phyloP scores from a whole-genome alignment of 2,888 invertebrate species.

The Apocheima hispidaria region DNA sequence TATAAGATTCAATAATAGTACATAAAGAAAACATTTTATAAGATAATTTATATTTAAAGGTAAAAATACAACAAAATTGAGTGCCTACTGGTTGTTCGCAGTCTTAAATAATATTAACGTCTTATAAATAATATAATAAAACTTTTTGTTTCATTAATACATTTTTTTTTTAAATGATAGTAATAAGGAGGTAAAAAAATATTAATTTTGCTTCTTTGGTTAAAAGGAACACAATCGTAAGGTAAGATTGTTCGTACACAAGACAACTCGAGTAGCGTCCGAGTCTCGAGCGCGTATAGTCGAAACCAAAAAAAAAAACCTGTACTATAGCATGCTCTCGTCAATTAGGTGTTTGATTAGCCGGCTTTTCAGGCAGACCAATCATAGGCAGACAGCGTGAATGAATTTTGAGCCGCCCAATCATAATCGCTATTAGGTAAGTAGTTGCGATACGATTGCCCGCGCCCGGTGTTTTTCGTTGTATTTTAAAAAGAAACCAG shows the following conservation, averaged over 20 bases:
- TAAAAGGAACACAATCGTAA: not conserved
- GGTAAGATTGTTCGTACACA: not conserved
- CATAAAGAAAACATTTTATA: not conserved
- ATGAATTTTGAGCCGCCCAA: no score
- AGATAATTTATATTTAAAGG: not conserved
- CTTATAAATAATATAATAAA: not conserved
- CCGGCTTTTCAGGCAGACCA: no score
- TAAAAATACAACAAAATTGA: conserved; percentile 3
- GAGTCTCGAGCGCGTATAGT: no score
- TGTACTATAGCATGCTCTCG: no score
- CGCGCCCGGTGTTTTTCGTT: no score
- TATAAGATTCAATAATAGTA: not conserved
- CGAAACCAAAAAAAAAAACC: no score
- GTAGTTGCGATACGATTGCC: no score
- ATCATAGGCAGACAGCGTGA: no score
- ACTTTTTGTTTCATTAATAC: no score
- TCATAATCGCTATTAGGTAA: no score
- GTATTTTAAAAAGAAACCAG: no score
- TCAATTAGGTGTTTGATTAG: no score
- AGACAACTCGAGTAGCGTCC: not conserved
- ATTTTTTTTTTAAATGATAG: not conserved
- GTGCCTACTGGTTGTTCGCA: not conserved
- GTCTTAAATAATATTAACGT: not conserved
- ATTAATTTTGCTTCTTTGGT: conserved; percentile 6
- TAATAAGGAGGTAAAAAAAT: not conserved